Base-by-base conservation (phyloP, 2,797 vertebrate species). In the Anguilla megastoma region DNA sequence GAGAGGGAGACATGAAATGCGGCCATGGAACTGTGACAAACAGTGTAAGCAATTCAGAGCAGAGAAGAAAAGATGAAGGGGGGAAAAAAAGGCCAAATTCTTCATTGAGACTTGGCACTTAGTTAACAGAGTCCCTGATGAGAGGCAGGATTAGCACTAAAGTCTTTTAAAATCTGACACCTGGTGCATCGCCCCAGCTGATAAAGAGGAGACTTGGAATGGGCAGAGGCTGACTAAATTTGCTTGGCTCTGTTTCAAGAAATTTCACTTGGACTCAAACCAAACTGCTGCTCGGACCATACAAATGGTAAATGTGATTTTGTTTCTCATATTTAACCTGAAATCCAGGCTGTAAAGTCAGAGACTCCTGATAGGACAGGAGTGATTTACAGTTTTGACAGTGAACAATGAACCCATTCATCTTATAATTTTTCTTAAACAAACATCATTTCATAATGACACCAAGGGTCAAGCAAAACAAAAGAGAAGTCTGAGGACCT, bases 111-210 rank as follows among this genome's bases (percentile, higher is more conserved):
- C n/a, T n/a, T n/a, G n/a, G 88, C 74, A 83, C 74, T 85, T 83
- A 56, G 41, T 27, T 66, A 88, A 54, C 84, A n/a, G 63, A 18
- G 50, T 56, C 87, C 48, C 52, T 5, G 8, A 71, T 30, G 69
- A 48, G 69, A 27, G 21, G n/a, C 50, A 16, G 87, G 87, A 88
- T 88, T 88, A 88, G 87, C 27, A 36, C 84, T 85, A 76, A 79
- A 79, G 69, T 88, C 84, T 85, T 85, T 85, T 86, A 76, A 79
- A 58, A 88, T 52, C 87, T 50, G 87, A 88, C 84, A 88, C 87
- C 69, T 86, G 27, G 69, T 14, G 69, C 86, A 56, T 24, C 52
- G 69, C 56, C 84, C 69, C 52, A 85, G 84, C 45, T 80, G 66
- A 85, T 88, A 88, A 88, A 85, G 54, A 50, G 33, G 66, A 74